Percentiles rank a stretch among this genome's conserved stretches.
These are phyloP conservation scores for Tipula lateralis DNA, from an alignment of 2,888 invertebrate genomes.

Conservation along the genomic window DNA sequence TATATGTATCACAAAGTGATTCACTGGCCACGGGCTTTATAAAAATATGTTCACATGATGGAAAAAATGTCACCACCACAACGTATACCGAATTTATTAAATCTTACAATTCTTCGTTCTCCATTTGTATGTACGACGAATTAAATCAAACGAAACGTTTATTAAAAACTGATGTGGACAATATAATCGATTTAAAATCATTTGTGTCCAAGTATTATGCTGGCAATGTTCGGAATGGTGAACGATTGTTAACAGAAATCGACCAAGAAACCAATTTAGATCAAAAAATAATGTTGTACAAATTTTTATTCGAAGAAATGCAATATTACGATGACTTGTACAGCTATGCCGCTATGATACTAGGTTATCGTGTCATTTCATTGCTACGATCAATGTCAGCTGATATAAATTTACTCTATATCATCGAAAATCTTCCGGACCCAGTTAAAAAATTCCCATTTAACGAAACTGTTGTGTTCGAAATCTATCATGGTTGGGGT, in stretches of 20 bases:
- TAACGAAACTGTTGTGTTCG: neutral
- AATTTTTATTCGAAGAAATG: slow-evolving; percentile 25
- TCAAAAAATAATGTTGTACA: neutral
- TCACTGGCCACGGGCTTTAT: neutral
- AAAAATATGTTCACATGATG: neutral
- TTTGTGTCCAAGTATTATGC: neutral
- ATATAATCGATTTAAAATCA: neutral
- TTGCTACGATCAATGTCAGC: neutral
- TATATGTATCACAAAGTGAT: neutral
- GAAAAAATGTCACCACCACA: neutral
- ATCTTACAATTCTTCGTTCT: neutral
- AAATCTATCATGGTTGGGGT: neutral
- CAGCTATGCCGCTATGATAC: neutral
- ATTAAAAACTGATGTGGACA: neutral
- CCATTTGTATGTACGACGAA: neutral
- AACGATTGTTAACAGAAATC: neutral
- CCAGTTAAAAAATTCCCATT: slow-evolving; percentile 12
- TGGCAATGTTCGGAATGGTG: neutral
- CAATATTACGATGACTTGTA: neutral
- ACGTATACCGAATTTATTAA: neutral
- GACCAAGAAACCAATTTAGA: neutral
- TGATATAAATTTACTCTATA: neutral
- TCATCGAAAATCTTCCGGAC: neutral
- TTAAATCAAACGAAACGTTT: neutral
- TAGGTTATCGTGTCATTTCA: neutral